These are phyloP conservation scores for Ooceraea biroi DNA, from an alignment of 1,140 invertebrate genomes.

Conservation along the genomic window DNA sequence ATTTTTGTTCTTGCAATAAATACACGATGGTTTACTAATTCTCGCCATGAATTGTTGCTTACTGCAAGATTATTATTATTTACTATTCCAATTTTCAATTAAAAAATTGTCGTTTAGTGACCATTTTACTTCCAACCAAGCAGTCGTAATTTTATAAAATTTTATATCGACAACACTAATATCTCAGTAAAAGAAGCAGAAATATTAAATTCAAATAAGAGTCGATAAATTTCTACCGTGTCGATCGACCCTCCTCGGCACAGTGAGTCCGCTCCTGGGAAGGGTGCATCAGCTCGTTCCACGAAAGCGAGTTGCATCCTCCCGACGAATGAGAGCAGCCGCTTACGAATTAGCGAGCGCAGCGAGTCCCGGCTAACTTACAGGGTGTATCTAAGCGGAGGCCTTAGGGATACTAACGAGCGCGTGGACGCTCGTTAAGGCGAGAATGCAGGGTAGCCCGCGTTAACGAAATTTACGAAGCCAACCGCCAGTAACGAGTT, in stretches of 20 bases:
- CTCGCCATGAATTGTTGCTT: neutral
- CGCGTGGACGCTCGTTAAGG: slow-evolving; percentile 79
- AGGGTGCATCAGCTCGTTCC: slow-evolving; percentile 55
- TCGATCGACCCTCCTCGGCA: neutral
- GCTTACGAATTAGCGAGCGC: slow-evolving; percentile 75
- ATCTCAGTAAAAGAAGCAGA: no score
- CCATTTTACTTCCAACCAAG: no score
- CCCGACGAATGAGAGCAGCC: slow-evolving; percentile 72
- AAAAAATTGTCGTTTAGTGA: neutral
- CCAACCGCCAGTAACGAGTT: slow-evolving; percentile 76
- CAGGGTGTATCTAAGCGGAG: slow-evolving; percentile 66
- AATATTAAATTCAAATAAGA: neutral
- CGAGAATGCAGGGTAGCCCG: slow-evolving; percentile 72
- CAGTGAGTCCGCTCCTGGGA: slow-evolving; percentile 23
- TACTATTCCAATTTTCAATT: neutral
- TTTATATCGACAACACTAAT: no score
- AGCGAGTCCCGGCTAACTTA: slow-evolving; percentile 60
- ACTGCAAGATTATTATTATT: neutral
- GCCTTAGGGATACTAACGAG: slow-evolving; percentile 76
- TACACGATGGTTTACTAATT: no score
- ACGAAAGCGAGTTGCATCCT: slow-evolving; percentile 46
- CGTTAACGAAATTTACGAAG: slow-evolving; percentile 82
- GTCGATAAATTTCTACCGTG: neutral
- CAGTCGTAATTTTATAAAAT: no score
- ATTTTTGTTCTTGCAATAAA: neutral